Base-by-base conservation (phyloP, 2,888 invertebrate genomes). In the Hybos culiciformis region DNA sequence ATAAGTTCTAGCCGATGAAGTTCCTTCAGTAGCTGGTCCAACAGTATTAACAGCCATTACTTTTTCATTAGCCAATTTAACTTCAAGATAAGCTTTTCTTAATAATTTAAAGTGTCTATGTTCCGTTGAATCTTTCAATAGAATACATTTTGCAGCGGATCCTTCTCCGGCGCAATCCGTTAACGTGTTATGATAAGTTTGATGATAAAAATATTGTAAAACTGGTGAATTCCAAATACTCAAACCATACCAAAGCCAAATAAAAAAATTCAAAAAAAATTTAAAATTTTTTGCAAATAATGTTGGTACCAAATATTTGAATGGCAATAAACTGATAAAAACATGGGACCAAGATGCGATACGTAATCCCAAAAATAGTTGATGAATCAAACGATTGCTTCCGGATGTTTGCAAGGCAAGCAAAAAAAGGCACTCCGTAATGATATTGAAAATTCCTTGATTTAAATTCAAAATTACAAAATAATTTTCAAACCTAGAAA, bases 151-250 rank as follows among this genome's bases (percentile, higher is more conserved):
- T n/a, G 64, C 59, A 4, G 66, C 61, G 0, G 63, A 65, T 12
- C 63, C 62, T 43, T 63, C 65, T 24, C 67, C 66, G 26, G 61
- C 57, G 46, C 66, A 66, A 42, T 66, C 66, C 2, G 55, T 50
- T 3, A 62, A 59, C 4, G 59, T 51, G 23, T 56, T 60, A 40
- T 66, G 66, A 54, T 65, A 67, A 43, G 66, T 66, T 51, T 66
- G 64, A 52, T 66, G 66, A 46, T 66, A 64, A 42, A 66, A 61
- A 49, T 61, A 66, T 44, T 63, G 65, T 43, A 66, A 42, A 3
- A 66, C 62, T 2, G 66, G 66, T 5, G 66, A 67, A 42, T 64
- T 65, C 67, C 67, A 67, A 19, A 66, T 62, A 31, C 61, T 62
- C 3, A 66, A 50, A 3, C 63, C 63, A 48, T 67, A 66, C 67